These are phyloP conservation scores for Ophraella communa DNA, from an alignment of 2,888 invertebrate species.

Conservation along the genomic window DNA sequence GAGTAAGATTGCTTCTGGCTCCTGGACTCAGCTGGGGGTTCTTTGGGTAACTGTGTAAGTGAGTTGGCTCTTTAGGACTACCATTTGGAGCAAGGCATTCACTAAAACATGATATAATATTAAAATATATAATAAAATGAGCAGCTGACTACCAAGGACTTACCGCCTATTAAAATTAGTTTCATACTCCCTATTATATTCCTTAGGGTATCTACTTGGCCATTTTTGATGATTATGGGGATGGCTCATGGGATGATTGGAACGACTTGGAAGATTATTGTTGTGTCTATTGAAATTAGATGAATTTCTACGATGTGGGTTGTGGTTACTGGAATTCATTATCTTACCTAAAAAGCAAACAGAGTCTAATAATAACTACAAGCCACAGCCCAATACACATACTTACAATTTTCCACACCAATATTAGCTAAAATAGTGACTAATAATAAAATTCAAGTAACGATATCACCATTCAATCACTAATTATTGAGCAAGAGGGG, in stretches of 20 bases:
- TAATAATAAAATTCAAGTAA: constrained; percentile 20
- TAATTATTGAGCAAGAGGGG: constrained; percentile 54
- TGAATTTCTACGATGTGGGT: constrained; percentile 55
- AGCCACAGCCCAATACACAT: constrained; percentile 7
- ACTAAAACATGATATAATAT: constrained; percentile 40
- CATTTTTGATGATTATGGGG: constrained; percentile 57
- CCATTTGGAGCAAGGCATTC: constrained; percentile 56
- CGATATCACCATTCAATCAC: constrained; percentile 37
- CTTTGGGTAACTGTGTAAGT: constrained; percentile 59
- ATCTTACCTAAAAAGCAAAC: constrained; percentile 40
- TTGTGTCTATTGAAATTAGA: constrained; percentile 57
- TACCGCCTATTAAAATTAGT: constrained; percentile 58
- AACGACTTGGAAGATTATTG: constrained; percentile 55
- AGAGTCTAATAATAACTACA: constrained; percentile 35
- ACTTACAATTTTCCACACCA: constrained; percentile 25
- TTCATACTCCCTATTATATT: constrained; percentile 59
- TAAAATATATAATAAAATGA: constrained; percentile 10
- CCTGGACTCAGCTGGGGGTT: constrained; percentile 57
- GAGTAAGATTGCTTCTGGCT: constrained; percentile 54
- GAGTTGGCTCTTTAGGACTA: constrained; percentile 57
- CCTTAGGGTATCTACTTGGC: constrained; percentile 58
- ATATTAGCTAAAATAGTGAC: constrained; percentile 22
- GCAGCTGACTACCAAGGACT: constrained; percentile 33
- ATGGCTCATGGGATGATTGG: constrained; percentile 47
- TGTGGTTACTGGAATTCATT: constrained; percentile 60